Conservation (phyloP, 1,140 invertebrate species). For the Aphelinus atriplicis region DNA sequence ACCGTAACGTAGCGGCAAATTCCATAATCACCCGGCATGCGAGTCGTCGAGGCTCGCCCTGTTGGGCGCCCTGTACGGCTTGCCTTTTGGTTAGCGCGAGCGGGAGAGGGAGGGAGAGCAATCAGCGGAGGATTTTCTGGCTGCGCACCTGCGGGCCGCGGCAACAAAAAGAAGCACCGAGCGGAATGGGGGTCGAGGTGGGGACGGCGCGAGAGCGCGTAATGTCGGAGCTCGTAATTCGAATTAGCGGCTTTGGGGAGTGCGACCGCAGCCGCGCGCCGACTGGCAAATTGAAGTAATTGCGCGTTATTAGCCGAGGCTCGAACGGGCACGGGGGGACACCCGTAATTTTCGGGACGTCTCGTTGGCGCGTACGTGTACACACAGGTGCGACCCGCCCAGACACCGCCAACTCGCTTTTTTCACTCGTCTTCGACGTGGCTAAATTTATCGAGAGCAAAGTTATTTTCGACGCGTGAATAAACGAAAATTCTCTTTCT, state of each 20-base stretch:
- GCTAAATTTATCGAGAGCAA: too few species aligned
- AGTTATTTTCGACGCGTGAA: too few species aligned
- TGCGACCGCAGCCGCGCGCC: not conserved
- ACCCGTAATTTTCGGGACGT: conserved; percentile 42
- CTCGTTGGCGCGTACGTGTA: conserved; percentile 35
- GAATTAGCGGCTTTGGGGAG: conserved; percentile 24
- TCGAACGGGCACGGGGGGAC: conserved; percentile 24
- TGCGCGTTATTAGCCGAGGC: conserved; percentile 44
- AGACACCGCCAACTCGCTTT: too few species aligned
- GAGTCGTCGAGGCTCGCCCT: too few species aligned
- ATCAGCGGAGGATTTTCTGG: too few species aligned
- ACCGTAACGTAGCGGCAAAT: conserved; percentile 1
- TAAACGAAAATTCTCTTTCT: not conserved
- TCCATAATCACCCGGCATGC: not conserved
- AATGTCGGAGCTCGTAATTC: conserved; percentile 30
- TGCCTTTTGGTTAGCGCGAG: too few species aligned
- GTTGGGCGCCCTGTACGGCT: too few species aligned
- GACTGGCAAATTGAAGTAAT: conserved; percentile 46
- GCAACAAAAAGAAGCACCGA: not conserved
- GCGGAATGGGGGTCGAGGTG: not conserved
- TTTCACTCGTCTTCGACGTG: too few species aligned
- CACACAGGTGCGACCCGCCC: not conserved
- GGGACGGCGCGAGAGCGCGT: conserved; percentile 10
- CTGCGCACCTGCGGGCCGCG: not conserved
- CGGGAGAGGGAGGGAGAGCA: too few species aligned